Evolutionary conservation across 2,888 invertebrate species (phyloP).

Genomic region (Trachelus tabidus): DNA sequence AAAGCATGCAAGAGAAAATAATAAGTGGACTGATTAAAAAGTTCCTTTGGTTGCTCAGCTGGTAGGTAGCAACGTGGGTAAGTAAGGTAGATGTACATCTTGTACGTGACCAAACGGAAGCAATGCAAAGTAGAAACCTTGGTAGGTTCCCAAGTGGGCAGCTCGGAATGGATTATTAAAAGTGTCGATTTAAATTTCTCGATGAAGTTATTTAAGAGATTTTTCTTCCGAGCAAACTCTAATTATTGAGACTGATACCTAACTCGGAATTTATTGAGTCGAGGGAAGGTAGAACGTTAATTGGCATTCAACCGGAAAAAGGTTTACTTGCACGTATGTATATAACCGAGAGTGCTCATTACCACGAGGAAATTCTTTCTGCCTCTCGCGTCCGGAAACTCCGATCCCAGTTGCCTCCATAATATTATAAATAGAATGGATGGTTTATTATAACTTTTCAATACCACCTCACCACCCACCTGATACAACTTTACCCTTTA

Average conservation of each 20-base stretch:
- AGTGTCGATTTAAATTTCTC: not conserved
- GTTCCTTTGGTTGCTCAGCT: not conserved
- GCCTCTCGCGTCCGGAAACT: not conserved
- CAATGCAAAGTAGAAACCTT: not conserved
- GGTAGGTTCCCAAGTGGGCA: not conserved
- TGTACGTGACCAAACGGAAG: not conserved
- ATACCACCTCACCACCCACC: not conserved
- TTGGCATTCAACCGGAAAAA: conserved; percentile 40
- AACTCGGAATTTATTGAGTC: not conserved
- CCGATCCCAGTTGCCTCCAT: not conserved
- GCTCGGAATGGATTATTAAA: not conserved
- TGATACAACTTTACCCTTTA: not conserved
- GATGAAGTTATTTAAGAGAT: not conserved
- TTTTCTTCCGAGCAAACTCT: not conserved
- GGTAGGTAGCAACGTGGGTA: not conserved
- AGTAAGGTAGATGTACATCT: not conserved
- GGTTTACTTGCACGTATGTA: conserved; percentile 32
- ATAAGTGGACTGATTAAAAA: not conserved
- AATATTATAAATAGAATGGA: not conserved
- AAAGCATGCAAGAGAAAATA: not conserved
- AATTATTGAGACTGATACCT: not conserved
- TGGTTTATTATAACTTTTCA: not conserved
- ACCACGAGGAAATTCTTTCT: conserved; percentile 20
- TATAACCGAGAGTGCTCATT: conserved; percentile 33
- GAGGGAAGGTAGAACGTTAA: conserved; percentile 33